Evolutionary conservation across 2,113 vertebrate genomes (phyloP).

Genomic region (Dendrocopos noguchii): DNA sequence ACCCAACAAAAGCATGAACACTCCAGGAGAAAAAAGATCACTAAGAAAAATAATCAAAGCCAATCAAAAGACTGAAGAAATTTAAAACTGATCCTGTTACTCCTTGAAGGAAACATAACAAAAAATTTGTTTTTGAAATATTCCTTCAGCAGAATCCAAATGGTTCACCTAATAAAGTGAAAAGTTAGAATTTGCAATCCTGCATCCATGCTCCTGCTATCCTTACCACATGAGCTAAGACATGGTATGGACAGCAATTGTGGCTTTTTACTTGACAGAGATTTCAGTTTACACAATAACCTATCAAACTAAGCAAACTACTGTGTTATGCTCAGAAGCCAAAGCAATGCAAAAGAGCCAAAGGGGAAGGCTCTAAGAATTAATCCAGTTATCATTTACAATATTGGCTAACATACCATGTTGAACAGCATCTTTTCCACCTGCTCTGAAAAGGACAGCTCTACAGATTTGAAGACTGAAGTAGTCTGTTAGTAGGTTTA

Average conservation of each 20-base stretch:
- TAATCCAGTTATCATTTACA: neutral
- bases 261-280: neutral
- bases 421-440: neutral
- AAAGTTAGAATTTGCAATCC: neutral
- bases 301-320: neutral
- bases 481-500: neutral
- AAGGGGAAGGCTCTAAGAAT: neutral
- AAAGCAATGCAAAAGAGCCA: neutral
- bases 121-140: neutral
- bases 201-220: neutral
- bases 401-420: neutral
- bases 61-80: neutral
- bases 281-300: neutral
- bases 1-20: neutral
- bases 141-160: neutral
- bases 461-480: neutral
- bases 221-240: neutral
- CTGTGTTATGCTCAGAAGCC: neutral
- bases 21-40: neutral
- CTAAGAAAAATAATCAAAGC: no score
- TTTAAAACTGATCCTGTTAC: neutral
- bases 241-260: accelerated
- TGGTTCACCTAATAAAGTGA: neutral
- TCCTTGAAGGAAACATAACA: neutral
- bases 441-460: neutral